Evolutionary conservation across 2,113 vertebrate species (phyloP), one percentile per base, ranked within the genome.

Genomic region (Pluvianellus socialis): DNA sequence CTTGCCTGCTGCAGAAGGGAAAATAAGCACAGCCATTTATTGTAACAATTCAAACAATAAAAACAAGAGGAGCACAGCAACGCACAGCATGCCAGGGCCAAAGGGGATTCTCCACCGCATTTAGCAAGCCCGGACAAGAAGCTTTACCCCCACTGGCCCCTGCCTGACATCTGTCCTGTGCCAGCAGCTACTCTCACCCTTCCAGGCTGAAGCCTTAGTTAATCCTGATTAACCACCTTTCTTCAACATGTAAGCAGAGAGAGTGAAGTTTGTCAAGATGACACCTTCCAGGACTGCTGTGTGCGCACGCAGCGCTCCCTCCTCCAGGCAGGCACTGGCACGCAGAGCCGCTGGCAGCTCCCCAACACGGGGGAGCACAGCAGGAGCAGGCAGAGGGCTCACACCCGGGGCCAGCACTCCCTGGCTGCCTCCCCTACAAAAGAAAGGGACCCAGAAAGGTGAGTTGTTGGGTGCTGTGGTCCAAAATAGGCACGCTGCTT

Each of bases 291-390:
- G 63, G 32, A 53, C 7, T 53, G 72, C 56, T 1, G 3, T 23
- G 47, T 1, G 1, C 6, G 2, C 3, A 1, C 0, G 1, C 55
- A 53, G 70, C 1, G 7, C 56, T 77, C 63, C 24, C 65, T 75
- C 9, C 45, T 55, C 53, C 71, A 14, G 2, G 6, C 40, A 30
- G 63, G 45, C 38, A 38, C 18, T 1, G 1, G 20, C 6, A 4
- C n/a, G 67, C 76, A 73, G 58, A 74, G 80, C 35, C 1, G 2
- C 32, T 44, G 24, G 81, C 38, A 53, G 40, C 58, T 55, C 58
- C 58, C 28, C 73, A 18, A 2, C 10, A 26, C 8, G 1, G 10
- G 6, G 3, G 26, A 38, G 33, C 50, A 23, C 4, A 16, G 73
- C 17, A 0, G 66, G 33, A 52, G 33, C 2, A 0, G 33, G 68